Percentiles rank a stretch among this genome's conserved stretches.
phyloP scores from a whole-genome alignment of 2,113 vertebrate genomes.

The Picathartes gymnocephalus region DNA sequence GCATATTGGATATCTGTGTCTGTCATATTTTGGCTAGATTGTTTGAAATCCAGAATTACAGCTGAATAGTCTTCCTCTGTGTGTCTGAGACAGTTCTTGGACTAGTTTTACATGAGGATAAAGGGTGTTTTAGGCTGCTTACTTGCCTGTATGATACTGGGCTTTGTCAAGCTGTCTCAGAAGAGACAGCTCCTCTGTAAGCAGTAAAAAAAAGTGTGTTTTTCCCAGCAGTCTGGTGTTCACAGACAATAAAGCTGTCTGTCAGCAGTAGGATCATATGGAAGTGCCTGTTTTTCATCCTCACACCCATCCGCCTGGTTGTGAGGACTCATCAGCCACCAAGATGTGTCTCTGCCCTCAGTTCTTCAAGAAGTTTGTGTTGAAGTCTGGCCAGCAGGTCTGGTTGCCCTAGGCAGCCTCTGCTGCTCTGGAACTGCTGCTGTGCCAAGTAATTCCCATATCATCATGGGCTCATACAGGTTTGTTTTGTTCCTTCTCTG shows the following conservation, averaged over 20 bases:
- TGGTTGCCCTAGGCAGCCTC: not conserved
- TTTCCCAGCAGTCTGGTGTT: not conserved
- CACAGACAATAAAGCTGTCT: not conserved
- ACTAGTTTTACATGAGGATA: not conserved
- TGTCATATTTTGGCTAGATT: not conserved
- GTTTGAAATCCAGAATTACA: not conserved
- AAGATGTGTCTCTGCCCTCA: not conserved
- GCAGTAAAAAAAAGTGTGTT: not conserved
- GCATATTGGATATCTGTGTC: not conserved
- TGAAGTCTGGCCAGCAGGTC: not conserved
- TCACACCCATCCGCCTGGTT: fast-evolving
- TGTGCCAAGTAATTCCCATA: not conserved
- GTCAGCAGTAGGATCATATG: no score
- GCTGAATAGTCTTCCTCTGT: not conserved
- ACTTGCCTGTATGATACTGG: not conserved
- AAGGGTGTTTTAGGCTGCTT: not conserved
- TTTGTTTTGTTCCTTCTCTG: not conserved
- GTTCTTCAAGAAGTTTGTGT: not conserved
- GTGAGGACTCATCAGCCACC: not conserved
- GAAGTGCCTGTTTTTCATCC: not conserved
- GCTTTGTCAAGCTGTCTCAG: not conserved
- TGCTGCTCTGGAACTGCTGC: not conserved
- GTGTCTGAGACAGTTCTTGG: not conserved
- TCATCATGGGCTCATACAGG: fast-evolving
- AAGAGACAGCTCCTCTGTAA: not conserved